Evolutionary conservation across 2,888 invertebrate species (phyloP).

Genomic region (Pinctada fucata): DNA sequence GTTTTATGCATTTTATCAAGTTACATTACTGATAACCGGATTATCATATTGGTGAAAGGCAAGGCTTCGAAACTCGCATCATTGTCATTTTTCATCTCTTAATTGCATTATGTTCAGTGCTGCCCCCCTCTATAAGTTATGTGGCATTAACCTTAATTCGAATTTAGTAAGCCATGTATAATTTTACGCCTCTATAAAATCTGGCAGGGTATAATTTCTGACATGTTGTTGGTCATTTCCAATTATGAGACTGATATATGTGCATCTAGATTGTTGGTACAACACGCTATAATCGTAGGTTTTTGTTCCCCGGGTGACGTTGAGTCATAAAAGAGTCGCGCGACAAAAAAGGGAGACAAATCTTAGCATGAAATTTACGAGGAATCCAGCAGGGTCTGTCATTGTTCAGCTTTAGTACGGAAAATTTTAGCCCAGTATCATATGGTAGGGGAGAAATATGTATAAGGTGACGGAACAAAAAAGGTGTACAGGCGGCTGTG

Average conservation of each 20-base stretch:
- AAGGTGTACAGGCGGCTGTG: not conserved
- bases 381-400: not conserved
- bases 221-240: too few relatives aligned
- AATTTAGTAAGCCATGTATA: not conserved
- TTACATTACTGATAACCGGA: too few relatives aligned
- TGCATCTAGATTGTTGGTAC: too few relatives aligned
- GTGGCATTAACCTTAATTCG: not conserved
- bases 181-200: not conserved
- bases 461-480: slow-evolving; percentile 5
- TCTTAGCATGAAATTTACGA: slow-evolving; percentile 3
- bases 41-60: too few relatives aligned
- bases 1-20: too few relatives aligned
- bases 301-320: not conserved
- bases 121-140: not conserved
- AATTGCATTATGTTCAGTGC: not conserved
- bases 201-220: too few relatives aligned
- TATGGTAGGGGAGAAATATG: not conserved
- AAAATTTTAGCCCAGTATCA: slow-evolving; percentile 11
- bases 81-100: not conserved
- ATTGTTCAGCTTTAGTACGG: not conserved
- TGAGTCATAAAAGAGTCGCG: not conserved
- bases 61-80: not conserved
- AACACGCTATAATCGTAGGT: not conserved
- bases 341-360: slow-evolving; percentile 1
- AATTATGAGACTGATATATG: too few relatives aligned